Conservation (phyloP, 2,797 vertebrate species). For the Echiichthys vipera region DNA sequence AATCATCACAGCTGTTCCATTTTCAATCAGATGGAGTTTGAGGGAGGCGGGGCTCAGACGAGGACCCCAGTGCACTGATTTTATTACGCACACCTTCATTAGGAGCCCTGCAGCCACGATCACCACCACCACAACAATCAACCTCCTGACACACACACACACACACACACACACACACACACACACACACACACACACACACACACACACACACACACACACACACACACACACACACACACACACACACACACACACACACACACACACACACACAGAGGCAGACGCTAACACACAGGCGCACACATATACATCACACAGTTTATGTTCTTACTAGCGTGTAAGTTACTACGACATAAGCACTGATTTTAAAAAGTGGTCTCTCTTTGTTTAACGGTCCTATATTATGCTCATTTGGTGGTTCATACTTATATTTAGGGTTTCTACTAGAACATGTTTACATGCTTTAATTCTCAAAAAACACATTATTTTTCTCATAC, state of each 20-base stretch:
- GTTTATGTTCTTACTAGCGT: conserved; percentile 41
- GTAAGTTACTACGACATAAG: conserved; percentile 41
- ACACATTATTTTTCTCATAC: too few relatives aligned
- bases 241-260: conserved; percentile 23
- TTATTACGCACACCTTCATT: conserved; percentile 95
- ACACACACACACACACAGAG: conserved; percentile 35
- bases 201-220: conserved; percentile 41
- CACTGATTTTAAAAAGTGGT: conserved; percentile 13
- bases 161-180: conserved; percentile 29
- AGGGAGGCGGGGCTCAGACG: conserved; percentile 88
- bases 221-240: conserved; percentile 11
- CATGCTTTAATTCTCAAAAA: too few relatives aligned
- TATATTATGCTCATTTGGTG: too few relatives aligned
- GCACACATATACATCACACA: conserved; percentile 11
- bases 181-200: conserved; percentile 13
- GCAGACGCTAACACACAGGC: conserved; percentile 10
- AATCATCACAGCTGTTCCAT: conserved; percentile 99
- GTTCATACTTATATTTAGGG: too few relatives aligned
- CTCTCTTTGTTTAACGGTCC: conserved; percentile 32
- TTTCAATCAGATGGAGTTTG: conserved; percentile 97
- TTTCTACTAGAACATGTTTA: too few relatives aligned
- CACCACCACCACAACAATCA: conserved; percentile 81
- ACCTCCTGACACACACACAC: conserved; percentile 70
- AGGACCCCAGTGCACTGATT: conserved; percentile 91
- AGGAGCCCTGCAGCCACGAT: conserved; percentile 85